These are phyloP conservation scores for Oryzaephilus surinamensis DNA, from an alignment of 1,140 invertebrate species.

Conservation along the genomic window DNA sequence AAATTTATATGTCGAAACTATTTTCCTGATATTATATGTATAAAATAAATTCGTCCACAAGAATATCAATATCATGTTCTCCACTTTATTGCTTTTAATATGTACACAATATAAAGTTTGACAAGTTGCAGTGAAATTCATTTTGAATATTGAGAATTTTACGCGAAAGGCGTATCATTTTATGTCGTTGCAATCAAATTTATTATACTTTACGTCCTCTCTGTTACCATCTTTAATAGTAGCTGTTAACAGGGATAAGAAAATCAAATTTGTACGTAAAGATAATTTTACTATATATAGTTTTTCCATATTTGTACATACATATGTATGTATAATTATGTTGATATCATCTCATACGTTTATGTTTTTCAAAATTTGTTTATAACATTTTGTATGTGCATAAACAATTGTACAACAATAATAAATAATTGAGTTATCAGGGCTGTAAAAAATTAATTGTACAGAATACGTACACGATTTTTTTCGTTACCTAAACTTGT, in stretches of 20 bases:
- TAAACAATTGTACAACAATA: too few relatives aligned
- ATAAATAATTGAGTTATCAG: too few relatives aligned
- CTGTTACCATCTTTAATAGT: slow-evolving; percentile 1
- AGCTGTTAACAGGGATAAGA: slow-evolving; percentile 1
- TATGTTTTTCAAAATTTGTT: slow-evolving; percentile 5
- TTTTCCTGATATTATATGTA: too few relatives aligned
- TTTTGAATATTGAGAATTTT: slow-evolving; percentile 28
- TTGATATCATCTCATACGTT: slow-evolving; percentile 1
- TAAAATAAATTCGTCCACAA: too few relatives aligned
- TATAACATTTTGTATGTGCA: too few relatives aligned
- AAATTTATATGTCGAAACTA: slow-evolving; percentile 6
- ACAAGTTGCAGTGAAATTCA: slow-evolving; percentile 28
- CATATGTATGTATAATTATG: not conserved
- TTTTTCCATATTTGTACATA: too few relatives aligned
- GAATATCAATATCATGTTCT: slow-evolving; percentile 23
- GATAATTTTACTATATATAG: slow-evolving; percentile 1
- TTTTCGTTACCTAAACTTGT: too few relatives aligned
- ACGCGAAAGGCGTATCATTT: slow-evolving; percentile 19
- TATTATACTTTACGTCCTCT: not conserved
- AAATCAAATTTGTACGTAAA: slow-evolving; percentile 1
- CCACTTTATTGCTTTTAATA: slow-evolving; percentile 31
- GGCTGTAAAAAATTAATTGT: too few relatives aligned
- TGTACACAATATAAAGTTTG: slow-evolving; percentile 31
- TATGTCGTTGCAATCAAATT: slow-evolving; percentile 2
- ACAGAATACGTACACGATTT: too few relatives aligned